phyloP scores from a whole-genome alignment of 2,888 invertebrate species.

The Pogonocherus hispidulus region DNA sequence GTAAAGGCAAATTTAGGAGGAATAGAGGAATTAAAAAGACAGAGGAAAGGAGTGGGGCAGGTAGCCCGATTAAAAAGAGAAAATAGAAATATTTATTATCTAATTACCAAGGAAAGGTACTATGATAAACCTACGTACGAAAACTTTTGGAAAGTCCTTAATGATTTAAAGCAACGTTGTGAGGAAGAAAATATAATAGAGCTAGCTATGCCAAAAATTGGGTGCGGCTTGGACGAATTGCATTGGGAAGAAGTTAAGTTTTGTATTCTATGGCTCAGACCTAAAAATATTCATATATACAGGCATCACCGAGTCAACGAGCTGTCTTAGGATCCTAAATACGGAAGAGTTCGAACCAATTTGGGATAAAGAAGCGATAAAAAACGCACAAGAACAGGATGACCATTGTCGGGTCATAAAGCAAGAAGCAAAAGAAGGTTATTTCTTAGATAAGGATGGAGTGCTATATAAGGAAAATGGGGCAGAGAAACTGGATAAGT shows the following conservation, averaged over 20 bases:
- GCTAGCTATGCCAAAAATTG: too few species aligned
- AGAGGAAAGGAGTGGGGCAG: too few species aligned
- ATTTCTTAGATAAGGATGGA: conserved; percentile 26
- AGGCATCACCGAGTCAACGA: not conserved
- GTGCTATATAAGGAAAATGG: conserved; percentile 15
- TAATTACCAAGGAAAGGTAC: too few species aligned
- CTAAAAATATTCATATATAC: not conserved
- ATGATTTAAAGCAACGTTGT: too few species aligned
- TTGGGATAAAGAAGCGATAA: conserved; percentile 22
- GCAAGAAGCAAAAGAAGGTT: not conserved
- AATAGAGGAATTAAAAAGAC: too few species aligned
- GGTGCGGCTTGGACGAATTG: conserved; percentile 16
- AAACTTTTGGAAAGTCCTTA: too few species aligned
- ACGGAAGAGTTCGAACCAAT: conserved; percentile 17
- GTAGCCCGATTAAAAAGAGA: too few species aligned
- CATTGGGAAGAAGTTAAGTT: not conserved
- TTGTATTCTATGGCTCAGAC: not conserved
- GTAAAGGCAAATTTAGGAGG: too few species aligned
- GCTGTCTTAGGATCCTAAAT: too few species aligned
- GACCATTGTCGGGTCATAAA: conserved; percentile 9
- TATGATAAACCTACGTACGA: too few species aligned
- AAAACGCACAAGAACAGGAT: conserved; percentile 21
- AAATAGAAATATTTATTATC: too few species aligned
- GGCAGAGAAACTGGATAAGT: conserved; percentile 8
- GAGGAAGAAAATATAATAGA: too few species aligned